A percentile compares a stretch with the other conserved stretches of the same genome.
phyloP scores from a whole-genome alignment of 2,113 vertebrate species.

The Aplodontia rufa region DNA sequence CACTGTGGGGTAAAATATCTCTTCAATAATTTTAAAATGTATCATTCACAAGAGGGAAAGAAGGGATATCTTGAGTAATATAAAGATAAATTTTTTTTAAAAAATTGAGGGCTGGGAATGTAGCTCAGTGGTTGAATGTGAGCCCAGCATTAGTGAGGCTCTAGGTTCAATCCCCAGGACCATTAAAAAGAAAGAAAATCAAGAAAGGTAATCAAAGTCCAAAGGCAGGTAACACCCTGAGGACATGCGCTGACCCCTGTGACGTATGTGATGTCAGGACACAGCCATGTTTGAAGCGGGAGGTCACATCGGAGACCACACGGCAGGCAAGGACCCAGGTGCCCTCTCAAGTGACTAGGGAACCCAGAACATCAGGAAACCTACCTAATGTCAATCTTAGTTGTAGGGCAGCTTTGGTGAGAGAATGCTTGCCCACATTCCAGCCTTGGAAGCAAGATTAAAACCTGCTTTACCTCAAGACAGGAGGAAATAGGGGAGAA shows the following conservation, averaged over 20 bases:
- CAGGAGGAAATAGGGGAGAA: not conserved
- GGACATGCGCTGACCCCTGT: not conserved
- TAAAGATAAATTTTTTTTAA: not conserved
- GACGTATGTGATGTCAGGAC: not conserved
- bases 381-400: accelerated
- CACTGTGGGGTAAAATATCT: not conserved
- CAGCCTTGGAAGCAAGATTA: not conserved
- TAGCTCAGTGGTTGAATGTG: not conserved
- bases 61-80: not conserved
- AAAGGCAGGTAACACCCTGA: not conserved
- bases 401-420: not conserved
- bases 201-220: not conserved
- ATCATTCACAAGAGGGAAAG: not conserved
- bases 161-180: not conserved
- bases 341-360: accelerated
- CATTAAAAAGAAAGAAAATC: not conserved
- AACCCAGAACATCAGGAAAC: not conserved
- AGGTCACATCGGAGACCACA: not conserved
- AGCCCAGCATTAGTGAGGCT: not conserved
- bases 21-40: not conserved
- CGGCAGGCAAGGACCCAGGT: not conserved
- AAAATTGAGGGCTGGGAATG: not conserved
- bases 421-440: not conserved
- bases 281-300: too few relatives aligned
- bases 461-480: not conserved